Base-by-base conservation (phyloP, 1,140 invertebrate species). In the Pseudomyrmex gracilis region DNA sequence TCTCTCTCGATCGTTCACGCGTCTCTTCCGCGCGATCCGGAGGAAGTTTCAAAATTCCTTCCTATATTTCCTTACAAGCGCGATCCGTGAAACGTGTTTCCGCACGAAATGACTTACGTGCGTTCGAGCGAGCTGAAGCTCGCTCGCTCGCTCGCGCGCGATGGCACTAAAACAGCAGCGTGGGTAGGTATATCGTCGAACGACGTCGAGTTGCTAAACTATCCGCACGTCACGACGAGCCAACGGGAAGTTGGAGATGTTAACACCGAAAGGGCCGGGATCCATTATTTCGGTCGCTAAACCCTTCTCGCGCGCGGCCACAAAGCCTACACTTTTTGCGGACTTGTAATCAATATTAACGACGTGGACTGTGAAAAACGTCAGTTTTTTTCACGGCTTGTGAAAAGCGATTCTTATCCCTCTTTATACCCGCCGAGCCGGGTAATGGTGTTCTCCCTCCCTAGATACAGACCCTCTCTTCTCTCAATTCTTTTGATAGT, bases 191-290 rank as follows among this genome's bases (percentile, higher is more conserved):
- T 80, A 58, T 80, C 55, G 43, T 20, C 7, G 53, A 53, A 80
- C n/a, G 66, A 80, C 43, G 66, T 80, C 49, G 76, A 78, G 76
- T 78, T 80, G 43, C 53, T 70, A 22, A 80, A 80, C 76, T 80
- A 80, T 71, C 53, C 43, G 64, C 63, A 58, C 76, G 64, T 78
- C 76, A 49, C 22, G 17, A 64, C 60, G 61, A 43, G 73, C 73
- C 53, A 51, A 51, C 76, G 24, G 34, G 34, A 34, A 77, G 73
- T 67, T 55, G 64, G 51, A 70, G 43, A 58, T 58, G 64, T 78
- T 78, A 78, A 78, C 73, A 70, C 7, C 43, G 53, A 78, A 78
- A 78, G 53, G 76, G 64, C 51, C 47, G 53, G n/a, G 43, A 70
- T 70, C 76, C 51, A 78, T 78, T 78, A 78, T 78, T 78, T 78